These are phyloP conservation scores for Paramisgurnus dabryanus DNA, from an alignment of 2,113 vertebrate genomes.

Conservation along the genomic window DNA sequence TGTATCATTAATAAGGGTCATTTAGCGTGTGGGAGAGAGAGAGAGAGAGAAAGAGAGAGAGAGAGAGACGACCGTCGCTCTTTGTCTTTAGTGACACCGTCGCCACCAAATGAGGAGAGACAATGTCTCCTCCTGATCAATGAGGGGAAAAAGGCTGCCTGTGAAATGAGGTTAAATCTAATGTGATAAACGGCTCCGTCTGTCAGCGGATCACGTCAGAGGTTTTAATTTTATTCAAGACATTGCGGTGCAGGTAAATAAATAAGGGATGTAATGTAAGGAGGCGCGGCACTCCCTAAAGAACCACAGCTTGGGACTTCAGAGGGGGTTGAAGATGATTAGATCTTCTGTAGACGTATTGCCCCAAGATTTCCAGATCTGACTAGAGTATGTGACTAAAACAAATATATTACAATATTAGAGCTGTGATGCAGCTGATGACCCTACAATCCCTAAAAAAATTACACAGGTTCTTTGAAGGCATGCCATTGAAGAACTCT, in stretches of 20 bases:
- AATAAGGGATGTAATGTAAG: conserved; percentile 59
- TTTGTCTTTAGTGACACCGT: conserved; percentile 49
- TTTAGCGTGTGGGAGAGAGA: conserved; percentile 44
- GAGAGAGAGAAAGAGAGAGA: conserved; percentile 8
- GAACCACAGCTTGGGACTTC: conserved; percentile 24
- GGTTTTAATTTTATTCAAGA: conserved; percentile 62
- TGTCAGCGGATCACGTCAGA: conserved; percentile 59
- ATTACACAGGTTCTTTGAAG: too few relatives aligned
- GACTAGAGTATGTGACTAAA: too few relatives aligned
- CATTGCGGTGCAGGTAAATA: conserved; percentile 58
- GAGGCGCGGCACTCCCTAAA: conserved; percentile 47
- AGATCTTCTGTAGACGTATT: neutral
- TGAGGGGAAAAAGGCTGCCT: conserved; percentile 53
- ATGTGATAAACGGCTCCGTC: conserved; percentile 65
- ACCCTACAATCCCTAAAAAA: too few relatives aligned
- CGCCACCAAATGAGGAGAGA: conserved; percentile 57
- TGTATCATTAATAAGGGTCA: conserved; percentile 52
- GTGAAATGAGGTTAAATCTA: conserved; percentile 66
- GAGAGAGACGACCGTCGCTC: conserved; percentile 30
- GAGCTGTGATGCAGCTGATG: too few relatives aligned
- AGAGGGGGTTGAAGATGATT: neutral
- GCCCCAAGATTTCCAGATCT: neutral
- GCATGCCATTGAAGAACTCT: too few relatives aligned
- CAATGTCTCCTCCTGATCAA: conserved; percentile 64
- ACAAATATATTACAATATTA: too few relatives aligned